Evolutionary conservation across 2,113 vertebrate genomes (phyloP), one percentile per base, ranked within the genome.

Genomic region (Zosterops lateralis): DNA sequence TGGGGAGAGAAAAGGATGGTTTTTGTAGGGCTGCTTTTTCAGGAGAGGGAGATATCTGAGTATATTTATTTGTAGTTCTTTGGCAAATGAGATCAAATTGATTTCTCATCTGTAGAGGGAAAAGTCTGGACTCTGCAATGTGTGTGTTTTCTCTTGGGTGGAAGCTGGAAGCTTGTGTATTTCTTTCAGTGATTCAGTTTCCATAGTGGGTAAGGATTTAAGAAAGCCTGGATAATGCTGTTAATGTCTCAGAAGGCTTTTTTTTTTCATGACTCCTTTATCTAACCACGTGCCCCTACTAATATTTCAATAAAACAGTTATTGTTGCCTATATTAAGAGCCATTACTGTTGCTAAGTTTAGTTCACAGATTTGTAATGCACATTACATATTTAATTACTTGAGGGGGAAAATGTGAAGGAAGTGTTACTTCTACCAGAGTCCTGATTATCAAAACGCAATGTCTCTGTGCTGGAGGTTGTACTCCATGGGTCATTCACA

Each of bases 231-330:
- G 62, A 32, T 82, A n/a, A 68, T 66, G 71, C 73, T 87, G 57
- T 67, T 89, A 68, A 61, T 82, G 78, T 91, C 90, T 91, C 84
- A 61, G 61, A 61, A 72, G 92, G 21, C 74, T 93, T 82, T 28
- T 95, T 89, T 28, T 95, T 89, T 87, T 64, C 87, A 28, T 50
- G 31, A 10, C 51, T 66, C 56, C 78, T 81, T 79, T 82, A 42
- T 53, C 70, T 60, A 81, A 50, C 44, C 51, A 58, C 24, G 29
- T 81, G 73, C 19, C 13, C 44, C 40, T 81, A 48, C 82, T 76
- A 44, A 26, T 89, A 61, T 75, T 91, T 93, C 66, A 81, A 6
- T 82, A 84, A 79, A 89, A 73, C 20, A 32, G 42, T 78, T 89
- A 18, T 61, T 90, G 42, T 70, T 93, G 60, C 85, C 82, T 79